Percentiles rank a stretch among this genome's conserved stretches.
Conservation (phyloP, 2,797 vertebrate genomes). For the Darevskia nairensis region DNA sequence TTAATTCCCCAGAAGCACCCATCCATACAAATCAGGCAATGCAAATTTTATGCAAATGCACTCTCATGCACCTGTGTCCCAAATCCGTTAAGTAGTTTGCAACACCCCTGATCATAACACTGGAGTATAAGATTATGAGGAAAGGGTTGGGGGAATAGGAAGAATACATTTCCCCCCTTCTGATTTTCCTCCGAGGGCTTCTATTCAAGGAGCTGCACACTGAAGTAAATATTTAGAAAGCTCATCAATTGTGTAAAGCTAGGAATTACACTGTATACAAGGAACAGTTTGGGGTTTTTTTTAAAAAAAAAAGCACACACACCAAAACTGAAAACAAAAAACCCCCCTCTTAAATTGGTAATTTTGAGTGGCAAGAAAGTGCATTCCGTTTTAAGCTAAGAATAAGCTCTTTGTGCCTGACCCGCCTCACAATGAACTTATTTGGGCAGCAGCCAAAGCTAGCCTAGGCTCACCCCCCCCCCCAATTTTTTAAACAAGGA, state of each 20-base stretch:
- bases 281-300: neutral
- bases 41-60: no score
- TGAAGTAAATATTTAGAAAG: constrained; percentile 72
- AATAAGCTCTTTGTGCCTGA: constrained; percentile 80
- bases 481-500: constrained; percentile 77
- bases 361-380: constrained; percentile 74
- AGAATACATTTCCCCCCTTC: neutral
- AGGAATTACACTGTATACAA: constrained; percentile 61
- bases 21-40: no score
- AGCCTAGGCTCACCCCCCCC: constrained; percentile 61
- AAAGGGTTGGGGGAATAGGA: constrained; percentile 48
- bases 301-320: no score
- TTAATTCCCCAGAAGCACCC: no score
- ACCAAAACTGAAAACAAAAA: no score
- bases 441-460: constrained; percentile 76
- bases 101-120: neutral
- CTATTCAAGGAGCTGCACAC: constrained; percentile 54
- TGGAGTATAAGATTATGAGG: constrained; percentile 36
- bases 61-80: no score
- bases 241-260: constrained; percentile 63
- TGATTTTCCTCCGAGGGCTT: constrained; percentile 54
- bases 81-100: no score
- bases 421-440: constrained; percentile 73
- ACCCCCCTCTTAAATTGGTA: constrained; percentile 68
- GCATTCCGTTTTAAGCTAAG: constrained; percentile 76